Evolutionary conservation across 2,113 vertebrate species (phyloP), one percentile per base, ranked within the genome.

Genomic region (Ptychochromis oligacanthus): DNA sequence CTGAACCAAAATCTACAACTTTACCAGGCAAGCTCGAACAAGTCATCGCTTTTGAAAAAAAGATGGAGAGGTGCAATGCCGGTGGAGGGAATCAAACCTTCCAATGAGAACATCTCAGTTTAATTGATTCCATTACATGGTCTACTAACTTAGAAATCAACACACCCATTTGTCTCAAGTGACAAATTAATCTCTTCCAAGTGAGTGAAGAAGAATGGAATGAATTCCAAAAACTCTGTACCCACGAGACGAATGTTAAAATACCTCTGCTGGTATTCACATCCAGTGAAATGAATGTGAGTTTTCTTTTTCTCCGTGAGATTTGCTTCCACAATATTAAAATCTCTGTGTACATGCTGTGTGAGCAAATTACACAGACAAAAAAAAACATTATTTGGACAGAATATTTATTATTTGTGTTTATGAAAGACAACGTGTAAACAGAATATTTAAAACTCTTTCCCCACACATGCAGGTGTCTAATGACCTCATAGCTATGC

Each of bases 91-190:
- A 87, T 89, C 67, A 77, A 80, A 90, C 83, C 55, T 79, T 83
- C 59, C 40, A 17, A 74, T 61, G 62, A 84, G 59, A 90, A 65
- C 55, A 88, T 85, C 67, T 64, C 78, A 79, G 57, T 81, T 38
- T 75, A 91, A 92, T 75, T 82, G 84, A 89, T 87, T 90, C 82
- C 49, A 92, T 91, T 90, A 93, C 77, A 93, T 76, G 87, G 80
- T 90, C 88, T 65, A n/a, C 82, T 82, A 82, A 88, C 57, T 91
- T 81, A 72, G 75, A 87, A 85, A 91, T 90, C 26, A 17, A 38
- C 74, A 54, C 77, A 81, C 38, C 46, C 72, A 38, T 87, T 89
- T 87, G 72, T 87, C 75, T 84, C 76, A 28, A 77, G 77, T 59
- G 64, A 87, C 46, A 87, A 90, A 93, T 84, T 40, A 80, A 84